Evolutionary conservation across 2,888 invertebrate genomes (phyloP).

Genomic region (Pyrrhia umbra): DNA sequence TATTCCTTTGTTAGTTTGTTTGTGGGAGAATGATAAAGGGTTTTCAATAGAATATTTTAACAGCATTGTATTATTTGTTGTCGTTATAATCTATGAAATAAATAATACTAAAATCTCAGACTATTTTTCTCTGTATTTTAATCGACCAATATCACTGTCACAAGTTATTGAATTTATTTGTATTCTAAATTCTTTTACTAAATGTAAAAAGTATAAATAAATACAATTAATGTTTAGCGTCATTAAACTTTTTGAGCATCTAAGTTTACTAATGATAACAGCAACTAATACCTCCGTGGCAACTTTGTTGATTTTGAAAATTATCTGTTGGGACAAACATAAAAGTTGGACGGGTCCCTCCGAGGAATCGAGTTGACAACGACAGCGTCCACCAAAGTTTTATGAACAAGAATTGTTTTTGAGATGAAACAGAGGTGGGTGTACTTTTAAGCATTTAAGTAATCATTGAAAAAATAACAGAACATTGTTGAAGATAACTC

Average conservation of each 20-base stretch:
- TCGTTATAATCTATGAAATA: no score
- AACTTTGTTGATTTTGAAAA: constrained; percentile 45
- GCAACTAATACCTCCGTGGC: constrained; percentile 15
- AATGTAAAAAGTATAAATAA: neutral
- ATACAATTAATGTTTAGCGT: constrained; percentile 18
- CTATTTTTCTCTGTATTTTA: no score
- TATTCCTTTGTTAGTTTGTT: neutral
- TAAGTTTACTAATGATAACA: constrained; percentile 44
- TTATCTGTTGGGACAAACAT: constrained; percentile 40
- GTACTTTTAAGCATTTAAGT: neutral
- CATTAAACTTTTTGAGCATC: constrained; percentile 32
- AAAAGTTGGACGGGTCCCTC: constrained; percentile 34
- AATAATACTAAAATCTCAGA: no score
- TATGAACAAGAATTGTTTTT: constrained; percentile 18
- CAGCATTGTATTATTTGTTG: neutral
- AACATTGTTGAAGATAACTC: no score
- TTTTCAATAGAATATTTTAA: neutral
- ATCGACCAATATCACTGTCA: no score
- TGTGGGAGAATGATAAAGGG: neutral
- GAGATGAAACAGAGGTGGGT: neutral
- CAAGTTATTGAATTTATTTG: no score
- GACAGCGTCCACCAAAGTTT: constrained; percentile 35
- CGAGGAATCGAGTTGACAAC: constrained; percentile 21
- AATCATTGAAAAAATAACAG: constrained; percentile 6
- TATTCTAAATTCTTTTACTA: neutral